Conservation (phyloP, 2,797 vertebrate genomes). For the Falco rusticolus region DNA sequence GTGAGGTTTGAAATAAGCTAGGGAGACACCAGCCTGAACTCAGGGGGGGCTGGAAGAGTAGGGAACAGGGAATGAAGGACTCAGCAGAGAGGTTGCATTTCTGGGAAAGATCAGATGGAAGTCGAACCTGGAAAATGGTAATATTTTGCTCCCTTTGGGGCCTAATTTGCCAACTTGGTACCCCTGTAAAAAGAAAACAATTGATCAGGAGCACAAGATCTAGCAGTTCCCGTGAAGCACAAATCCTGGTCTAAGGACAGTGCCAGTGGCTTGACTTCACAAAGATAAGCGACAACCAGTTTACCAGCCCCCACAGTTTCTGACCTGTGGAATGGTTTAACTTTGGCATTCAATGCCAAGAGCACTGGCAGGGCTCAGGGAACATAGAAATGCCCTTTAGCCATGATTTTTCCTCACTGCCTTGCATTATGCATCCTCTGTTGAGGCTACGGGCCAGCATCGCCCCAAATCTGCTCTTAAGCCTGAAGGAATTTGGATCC, state of each 20-base stretch:
- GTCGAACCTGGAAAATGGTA: neutral
- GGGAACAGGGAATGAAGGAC: neutral
- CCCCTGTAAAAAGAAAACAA: neutral
- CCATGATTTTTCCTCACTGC: neutral
- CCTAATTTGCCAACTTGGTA: neutral
- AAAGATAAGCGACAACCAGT: neutral
- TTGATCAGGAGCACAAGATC: neutral
- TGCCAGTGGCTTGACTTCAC: neutral
- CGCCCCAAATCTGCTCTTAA: neutral
- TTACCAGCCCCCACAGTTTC: neutral
- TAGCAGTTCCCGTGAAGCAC: neutral
- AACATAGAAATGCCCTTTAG: neutral
- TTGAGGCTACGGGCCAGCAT: neutral
- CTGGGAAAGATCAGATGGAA: neutral
- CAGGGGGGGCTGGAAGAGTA: neutral
- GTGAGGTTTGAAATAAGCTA: conserved; percentile 16
- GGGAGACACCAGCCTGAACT: neutral
- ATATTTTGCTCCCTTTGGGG: neutral
- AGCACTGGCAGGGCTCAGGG: neutral
- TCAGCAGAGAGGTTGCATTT: neutral
- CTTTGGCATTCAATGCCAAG: neutral
- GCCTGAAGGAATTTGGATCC: neutral
- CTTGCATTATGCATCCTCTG: neutral
- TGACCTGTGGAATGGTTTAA: neutral
- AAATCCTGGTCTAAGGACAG: neutral